Percentiles rank a stretch among this genome's conserved stretches.
Conservation (phyloP, 1,140 invertebrate species). For the Penaeus japonicus region DNA sequence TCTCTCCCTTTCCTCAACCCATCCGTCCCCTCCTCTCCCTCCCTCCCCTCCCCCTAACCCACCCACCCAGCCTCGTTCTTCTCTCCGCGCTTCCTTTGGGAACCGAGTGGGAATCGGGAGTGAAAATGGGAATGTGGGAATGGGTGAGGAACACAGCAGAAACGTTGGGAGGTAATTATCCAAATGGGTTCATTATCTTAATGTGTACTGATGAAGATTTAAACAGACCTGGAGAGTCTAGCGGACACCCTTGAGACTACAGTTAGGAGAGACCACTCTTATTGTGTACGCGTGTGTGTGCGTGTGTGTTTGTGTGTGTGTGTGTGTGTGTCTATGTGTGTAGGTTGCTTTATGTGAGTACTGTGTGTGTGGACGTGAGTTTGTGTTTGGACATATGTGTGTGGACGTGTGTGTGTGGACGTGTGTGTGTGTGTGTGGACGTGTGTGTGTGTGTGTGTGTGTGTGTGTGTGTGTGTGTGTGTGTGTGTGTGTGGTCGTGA, state of each 20-base stretch:
- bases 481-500: no score
- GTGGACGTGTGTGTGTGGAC: not conserved
- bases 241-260: not conserved
- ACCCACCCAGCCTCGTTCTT: not conserved
- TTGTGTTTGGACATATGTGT: no score
- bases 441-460: not conserved
- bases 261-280: not conserved
- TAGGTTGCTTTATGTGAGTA: conserved; percentile 4
- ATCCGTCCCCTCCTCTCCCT: not conserved
- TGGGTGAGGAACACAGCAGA: conserved; percentile 38
- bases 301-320: conserved; percentile 13
- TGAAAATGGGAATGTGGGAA: conserved; percentile 3
- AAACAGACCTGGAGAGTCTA: conserved; percentile 46
- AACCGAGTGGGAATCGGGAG: not conserved
- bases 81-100: not conserved
- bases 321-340: not conserved
- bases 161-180: conserved; percentile 51
- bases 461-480: not conserved
- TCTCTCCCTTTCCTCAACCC: not conserved
- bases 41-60: not conserved
- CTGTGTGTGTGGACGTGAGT: not conserved
- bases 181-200: conserved; percentile 56
- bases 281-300: not conserved
- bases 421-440: no score
- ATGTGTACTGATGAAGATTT: conserved; percentile 55